These are phyloP conservation scores for Eurystomus gularis DNA, from an alignment of 2,113 vertebrate genomes.

Conservation along the genomic window DNA sequence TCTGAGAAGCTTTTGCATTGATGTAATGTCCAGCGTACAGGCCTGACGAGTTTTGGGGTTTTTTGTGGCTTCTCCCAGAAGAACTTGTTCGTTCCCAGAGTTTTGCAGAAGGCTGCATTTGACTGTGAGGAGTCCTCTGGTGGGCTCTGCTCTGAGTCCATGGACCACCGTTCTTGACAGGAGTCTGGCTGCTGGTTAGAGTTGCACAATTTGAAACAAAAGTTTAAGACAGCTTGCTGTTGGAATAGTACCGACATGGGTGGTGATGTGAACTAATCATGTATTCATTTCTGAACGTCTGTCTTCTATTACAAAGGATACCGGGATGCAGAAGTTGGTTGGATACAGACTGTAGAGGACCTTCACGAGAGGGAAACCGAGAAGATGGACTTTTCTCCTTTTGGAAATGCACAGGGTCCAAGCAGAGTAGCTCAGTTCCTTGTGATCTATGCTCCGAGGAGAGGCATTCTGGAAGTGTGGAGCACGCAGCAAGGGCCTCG, in stretches of 20 bases:
- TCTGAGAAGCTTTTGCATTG: background rate
- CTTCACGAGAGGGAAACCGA: slow-evolving; percentile 85
- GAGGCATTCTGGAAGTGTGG: slow-evolving; percentile 97
- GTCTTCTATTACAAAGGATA: slow-evolving; percentile 80
- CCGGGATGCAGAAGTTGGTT: slow-evolving; percentile 91
- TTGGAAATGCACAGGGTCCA: slow-evolving; percentile 77
- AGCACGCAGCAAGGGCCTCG: slow-evolving; percentile 93
- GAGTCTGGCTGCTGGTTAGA: background rate
- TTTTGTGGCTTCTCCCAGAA: background rate
- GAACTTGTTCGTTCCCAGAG: background rate
- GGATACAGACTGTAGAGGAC: slow-evolving; percentile 92
- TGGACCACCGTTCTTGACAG: background rate
- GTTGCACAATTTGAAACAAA: background rate
- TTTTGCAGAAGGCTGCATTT: background rate
- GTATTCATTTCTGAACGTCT: background rate
- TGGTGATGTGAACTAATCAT: background rate
- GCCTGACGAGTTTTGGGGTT: background rate
- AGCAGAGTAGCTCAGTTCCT: slow-evolving; percentile 90
- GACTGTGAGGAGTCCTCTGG: background rate
- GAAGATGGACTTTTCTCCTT: slow-evolving; percentile 74
- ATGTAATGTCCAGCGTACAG: background rate
- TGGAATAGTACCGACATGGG: background rate
- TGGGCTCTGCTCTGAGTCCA: background rate
- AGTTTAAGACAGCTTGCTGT: background rate
- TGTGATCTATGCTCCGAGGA: slow-evolving; percentile 92